These are phyloP conservation scores for Euglossa dilemma DNA, from an alignment of 1,140 invertebrate genomes.

Conservation along the genomic window DNA sequence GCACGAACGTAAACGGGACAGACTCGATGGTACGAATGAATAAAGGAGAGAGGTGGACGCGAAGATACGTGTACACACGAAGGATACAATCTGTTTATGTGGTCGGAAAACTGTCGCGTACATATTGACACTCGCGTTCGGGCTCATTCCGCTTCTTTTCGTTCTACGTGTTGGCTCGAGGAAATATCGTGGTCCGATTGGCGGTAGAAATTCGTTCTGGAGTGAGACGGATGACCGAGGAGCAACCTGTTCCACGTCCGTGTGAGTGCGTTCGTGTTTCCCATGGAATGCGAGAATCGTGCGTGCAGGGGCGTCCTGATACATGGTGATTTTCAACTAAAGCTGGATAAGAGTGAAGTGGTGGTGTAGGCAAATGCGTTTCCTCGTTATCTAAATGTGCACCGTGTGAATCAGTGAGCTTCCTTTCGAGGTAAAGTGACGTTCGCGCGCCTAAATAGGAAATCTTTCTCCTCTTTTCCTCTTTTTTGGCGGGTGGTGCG, in stretches of 20 bases:
- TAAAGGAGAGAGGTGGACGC: conserved; percentile 20
- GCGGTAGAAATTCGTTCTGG: conserved; percentile 44
- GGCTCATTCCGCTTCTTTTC: conserved; percentile 4
- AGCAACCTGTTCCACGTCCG: conserved; percentile 51
- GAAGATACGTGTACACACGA: neutral
- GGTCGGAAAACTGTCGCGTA: conserved; percentile 12
- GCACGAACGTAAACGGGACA: neutral
- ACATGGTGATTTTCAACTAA: conserved; percentile 46
- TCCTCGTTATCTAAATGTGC: conserved; percentile 21
- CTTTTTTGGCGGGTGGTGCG: conserved; percentile 10
- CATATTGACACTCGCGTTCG: conserved; percentile 27
- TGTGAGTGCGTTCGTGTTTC: conserved; percentile 33
- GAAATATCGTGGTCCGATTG: conserved; percentile 36
- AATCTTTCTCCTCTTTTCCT: neutral
- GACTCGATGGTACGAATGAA: conserved; percentile 6
- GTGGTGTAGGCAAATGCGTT: conserved; percentile 8
- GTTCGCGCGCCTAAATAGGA: neutral
- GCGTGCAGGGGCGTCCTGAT: conserved; percentile 50
- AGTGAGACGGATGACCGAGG: conserved; percentile 35
- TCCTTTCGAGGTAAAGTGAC: conserved; percentile 31
- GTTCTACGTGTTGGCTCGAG: neutral
- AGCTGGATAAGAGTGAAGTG: conserved; percentile 44
- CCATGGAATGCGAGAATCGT: conserved; percentile 65
- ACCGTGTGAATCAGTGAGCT: conserved; percentile 14
- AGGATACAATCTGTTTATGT: conserved; percentile 48